phyloP scores from a whole-genome alignment of 2,797 vertebrate species.

The Ispidina lecontei region DNA sequence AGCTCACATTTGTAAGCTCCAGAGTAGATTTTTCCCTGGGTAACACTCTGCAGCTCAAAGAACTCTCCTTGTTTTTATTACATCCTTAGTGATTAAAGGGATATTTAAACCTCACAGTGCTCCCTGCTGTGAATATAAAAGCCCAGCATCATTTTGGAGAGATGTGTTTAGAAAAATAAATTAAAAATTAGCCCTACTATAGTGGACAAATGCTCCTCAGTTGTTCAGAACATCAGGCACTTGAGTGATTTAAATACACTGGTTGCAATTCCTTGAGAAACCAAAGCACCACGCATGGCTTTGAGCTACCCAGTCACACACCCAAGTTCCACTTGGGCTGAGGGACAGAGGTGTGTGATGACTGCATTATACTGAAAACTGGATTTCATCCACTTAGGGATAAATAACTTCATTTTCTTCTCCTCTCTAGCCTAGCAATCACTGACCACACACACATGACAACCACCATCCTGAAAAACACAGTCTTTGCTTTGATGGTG shows the following conservation, averaged over 20 bases:
- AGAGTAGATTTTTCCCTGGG: constrained; percentile 69
- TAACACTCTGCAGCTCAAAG: constrained; percentile 74
- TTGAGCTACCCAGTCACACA: background rate
- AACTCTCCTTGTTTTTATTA: constrained; percentile 71
- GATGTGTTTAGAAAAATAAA: constrained; percentile 67
- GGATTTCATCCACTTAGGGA: background rate
- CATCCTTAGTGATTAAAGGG: constrained; percentile 75
- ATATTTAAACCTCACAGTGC: constrained; percentile 63
- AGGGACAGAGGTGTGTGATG: background rate
- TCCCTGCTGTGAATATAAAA: constrained; percentile 74
- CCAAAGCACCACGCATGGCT: background rate
- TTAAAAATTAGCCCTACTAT: constrained; percentile 52
- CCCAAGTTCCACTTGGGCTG: background rate
- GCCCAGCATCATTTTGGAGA: constrained; percentile 49
- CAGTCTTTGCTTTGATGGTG: background rate
- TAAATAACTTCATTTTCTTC: background rate
- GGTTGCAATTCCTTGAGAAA: constrained; percentile 12
- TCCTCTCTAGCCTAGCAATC: background rate
- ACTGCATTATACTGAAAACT: background rate
- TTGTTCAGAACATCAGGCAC: constrained; percentile 35
- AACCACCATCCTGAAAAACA: background rate
- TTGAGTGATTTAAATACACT: background rate
- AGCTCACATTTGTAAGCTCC: constrained; percentile 70
- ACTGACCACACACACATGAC: background rate
- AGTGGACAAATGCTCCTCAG: constrained; percentile 45